Evolutionary conservation across 2,113 vertebrate genomes (phyloP).

Genomic region (Xenopus laevis): DNA sequence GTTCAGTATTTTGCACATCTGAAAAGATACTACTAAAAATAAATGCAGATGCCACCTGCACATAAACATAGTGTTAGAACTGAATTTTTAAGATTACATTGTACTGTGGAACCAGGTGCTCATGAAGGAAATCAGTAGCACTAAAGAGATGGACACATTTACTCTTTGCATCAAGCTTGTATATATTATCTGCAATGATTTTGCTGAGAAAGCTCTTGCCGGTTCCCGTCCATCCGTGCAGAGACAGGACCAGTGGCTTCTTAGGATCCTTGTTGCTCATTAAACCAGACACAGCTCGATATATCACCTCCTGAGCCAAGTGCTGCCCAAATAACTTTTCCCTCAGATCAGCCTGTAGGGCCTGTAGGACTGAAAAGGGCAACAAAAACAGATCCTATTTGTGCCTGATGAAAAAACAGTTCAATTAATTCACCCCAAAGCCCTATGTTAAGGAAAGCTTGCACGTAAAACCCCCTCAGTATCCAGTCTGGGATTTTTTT

Average conservation of each 20-base stretch:
- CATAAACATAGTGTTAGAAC: too few species aligned
- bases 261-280: slow-evolving; percentile 78
- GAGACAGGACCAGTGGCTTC: slow-evolving; percentile 93
- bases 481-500: too few species aligned
- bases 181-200: slow-evolving; percentile 83
- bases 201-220: slow-evolving; percentile 92
- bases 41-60: too few species aligned
- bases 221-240: slow-evolving; percentile 92
- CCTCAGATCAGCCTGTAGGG: slow-evolving; percentile 69
- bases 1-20: too few species aligned
- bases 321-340: slow-evolving; percentile 84
- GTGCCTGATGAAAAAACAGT: too few species aligned
- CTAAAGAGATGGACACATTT: slow-evolving; percentile 87
- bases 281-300: slow-evolving; percentile 83
- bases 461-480: too few species aligned
- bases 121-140: slow-evolving; percentile 72
- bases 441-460: too few species aligned
- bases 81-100: slow-evolving; percentile 55
- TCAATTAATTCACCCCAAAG: too few species aligned
- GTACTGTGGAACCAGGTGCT: slow-evolving; percentile 58
- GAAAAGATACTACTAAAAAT: too few species aligned
- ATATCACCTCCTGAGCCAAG: slow-evolving; percentile 76
- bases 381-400: not conserved
- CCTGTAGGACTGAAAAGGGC: slow-evolving; percentile 59
- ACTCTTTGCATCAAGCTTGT: slow-evolving; percentile 78